Evolutionary conservation across 2,888 invertebrate genomes (phyloP), one percentile per base, ranked within the genome.

Genomic region (Gymnoscelis rufifasciata): DNA sequence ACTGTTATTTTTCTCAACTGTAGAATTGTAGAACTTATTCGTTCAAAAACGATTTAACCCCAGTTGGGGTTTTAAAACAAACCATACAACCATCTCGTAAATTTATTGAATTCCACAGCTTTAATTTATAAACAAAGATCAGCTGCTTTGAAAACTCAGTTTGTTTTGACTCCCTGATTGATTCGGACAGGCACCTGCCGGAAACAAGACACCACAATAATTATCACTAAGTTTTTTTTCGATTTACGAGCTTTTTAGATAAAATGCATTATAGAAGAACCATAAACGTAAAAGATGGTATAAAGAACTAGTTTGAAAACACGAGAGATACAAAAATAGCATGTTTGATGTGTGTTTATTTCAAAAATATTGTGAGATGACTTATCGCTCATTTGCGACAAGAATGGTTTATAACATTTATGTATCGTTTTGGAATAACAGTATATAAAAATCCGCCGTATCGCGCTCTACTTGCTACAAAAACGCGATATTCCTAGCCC

Each of bases 341-440:
- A 27, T 14, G 27, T 28, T 28, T 38, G 33, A 11, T 38, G 19
- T 38, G 19, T 44, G 28, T 35, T 40, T 23, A 33, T 27, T 40
- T 31, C 33, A 7, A 24, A 31, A 19, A 47, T 2, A 33, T 29
- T 13, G 11, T 24, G 33, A 29, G 24, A 26, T 38, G 43, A 35
- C 29, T 38, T 35, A n/a, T n/a, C n/a, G n/a, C n/a, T n/a, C n/a
- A n/a, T n/a, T n/a, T n/a, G n/a, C n/a, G n/a, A n/a, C n/a, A n/a
- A n/a, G n/a, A n/a, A n/a, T n/a, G n/a, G n/a, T n/a, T n/a, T n/a
- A n/a, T n/a, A n/a, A n/a, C n/a, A n/a, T n/a, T n/a, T n/a, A n/a
- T n/a, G n/a, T n/a, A n/a, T n/a, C n/a, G n/a, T n/a, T n/a, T n/a
- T n/a, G n/a, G n/a, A n/a, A n/a, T n/a, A n/a, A n/a, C n/a, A n/a